Evolutionary conservation across 2,888 invertebrate genomes (phyloP).

Genomic region (Willowsia nigromaculata): DNA sequence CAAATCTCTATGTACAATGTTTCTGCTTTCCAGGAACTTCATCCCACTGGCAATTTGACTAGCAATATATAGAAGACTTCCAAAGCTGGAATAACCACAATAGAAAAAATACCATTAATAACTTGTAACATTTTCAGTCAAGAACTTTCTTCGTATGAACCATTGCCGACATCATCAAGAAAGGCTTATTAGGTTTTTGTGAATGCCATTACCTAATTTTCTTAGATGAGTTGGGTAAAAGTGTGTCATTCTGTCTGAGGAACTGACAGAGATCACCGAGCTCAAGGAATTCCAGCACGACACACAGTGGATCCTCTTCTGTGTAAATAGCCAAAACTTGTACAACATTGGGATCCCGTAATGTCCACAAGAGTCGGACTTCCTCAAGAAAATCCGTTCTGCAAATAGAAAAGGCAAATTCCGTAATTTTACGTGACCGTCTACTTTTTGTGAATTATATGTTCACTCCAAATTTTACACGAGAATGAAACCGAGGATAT

Average conservation of each 20-base stretch:
- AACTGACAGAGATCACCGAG: slow-evolving; percentile 91
- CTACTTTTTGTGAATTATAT: neutral
- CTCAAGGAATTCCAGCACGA: slow-evolving; percentile 94
- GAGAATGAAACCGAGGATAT: no score
- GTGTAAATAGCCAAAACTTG: slow-evolving; percentile 90
- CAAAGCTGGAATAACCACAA: slow-evolving; percentile 65
- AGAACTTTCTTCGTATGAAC: neutral
- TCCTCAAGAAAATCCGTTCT: slow-evolving; percentile 93
- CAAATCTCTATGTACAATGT: slow-evolving; percentile 94
- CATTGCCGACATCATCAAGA: neutral
- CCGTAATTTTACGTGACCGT: neutral
- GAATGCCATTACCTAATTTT: slow-evolving; percentile 74
- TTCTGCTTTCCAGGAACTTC: slow-evolving; percentile 92
- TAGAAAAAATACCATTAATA: neutral
- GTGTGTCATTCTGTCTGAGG: slow-evolving; percentile 81
- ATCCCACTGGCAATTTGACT: slow-evolving; percentile 93
- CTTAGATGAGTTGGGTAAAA: slow-evolving; percentile 76
- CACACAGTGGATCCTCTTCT: slow-evolving; percentile 90
- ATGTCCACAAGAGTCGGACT: slow-evolving; percentile 90
- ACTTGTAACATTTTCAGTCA: no score
- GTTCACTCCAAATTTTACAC: no score
- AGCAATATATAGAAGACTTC: slow-evolving; percentile 89
- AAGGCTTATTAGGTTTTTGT: neutral
- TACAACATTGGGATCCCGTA: slow-evolving; percentile 91
- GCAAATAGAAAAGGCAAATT: slow-evolving; percentile 64